Conservation (phyloP, 2,888 invertebrate genomes). For the Mimumesa dahlbomi region DNA sequence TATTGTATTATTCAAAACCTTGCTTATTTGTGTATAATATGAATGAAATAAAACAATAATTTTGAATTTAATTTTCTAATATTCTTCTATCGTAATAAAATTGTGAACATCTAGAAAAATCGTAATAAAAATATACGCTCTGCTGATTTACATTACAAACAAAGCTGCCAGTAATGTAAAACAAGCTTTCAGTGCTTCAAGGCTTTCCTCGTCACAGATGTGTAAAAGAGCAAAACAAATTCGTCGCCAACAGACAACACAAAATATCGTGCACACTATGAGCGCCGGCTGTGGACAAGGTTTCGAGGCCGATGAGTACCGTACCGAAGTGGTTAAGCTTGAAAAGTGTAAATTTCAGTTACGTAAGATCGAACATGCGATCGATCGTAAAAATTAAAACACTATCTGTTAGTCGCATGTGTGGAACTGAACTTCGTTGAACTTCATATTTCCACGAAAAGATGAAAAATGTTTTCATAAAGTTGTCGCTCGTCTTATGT, state of each 20-base stretch:
- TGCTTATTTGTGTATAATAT: neutral
- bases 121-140: conserved; percentile 11
- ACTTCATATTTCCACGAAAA: too few species aligned
- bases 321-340: conserved; percentile 14
- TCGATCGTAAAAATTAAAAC: too few species aligned
- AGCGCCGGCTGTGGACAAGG: conserved; percentile 5
- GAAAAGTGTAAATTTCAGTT: too few species aligned
- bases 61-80: conserved; percentile 16
- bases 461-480: too few species aligned
- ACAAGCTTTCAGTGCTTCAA: conserved; percentile 23
- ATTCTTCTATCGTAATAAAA: conserved; percentile 14
- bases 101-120: conserved; percentile 17
- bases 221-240: conserved; percentile 14
- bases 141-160: conserved; percentile 17
- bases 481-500: too few species aligned
- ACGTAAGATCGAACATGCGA: too few species aligned
- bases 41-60: conserved; percentile 22
- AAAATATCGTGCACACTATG: neutral
- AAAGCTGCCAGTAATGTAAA: conserved; percentile 14
- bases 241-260: neutral
- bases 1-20: conserved; percentile 14
- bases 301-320: conserved; percentile 3
- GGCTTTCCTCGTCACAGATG: conserved; percentile 14
- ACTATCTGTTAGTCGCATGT: too few species aligned
- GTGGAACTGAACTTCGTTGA: too few species aligned